These are phyloP conservation scores for Helicoverpa assulta DNA, from an alignment of 2,888 invertebrate species.

Conservation along the genomic window DNA sequence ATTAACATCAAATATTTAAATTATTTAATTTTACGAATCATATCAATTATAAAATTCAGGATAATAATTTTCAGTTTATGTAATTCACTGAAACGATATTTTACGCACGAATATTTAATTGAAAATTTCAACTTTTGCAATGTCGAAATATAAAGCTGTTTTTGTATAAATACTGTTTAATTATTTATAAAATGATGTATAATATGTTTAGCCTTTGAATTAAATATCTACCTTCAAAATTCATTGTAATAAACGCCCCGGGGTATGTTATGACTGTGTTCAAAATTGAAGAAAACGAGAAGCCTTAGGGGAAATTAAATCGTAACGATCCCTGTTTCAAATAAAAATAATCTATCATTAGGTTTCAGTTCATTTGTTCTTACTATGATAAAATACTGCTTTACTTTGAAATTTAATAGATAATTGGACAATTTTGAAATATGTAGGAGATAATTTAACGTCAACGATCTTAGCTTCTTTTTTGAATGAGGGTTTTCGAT, in stretches of 20 bases:
- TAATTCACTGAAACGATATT: neutral
- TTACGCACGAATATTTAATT: constrained; percentile 12
- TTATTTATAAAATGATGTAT: constrained; percentile 24
- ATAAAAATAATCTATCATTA: constrained; percentile 30
- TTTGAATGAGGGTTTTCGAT: no score
- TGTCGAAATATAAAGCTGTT: constrained; percentile 14
- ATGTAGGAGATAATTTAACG: neutral
- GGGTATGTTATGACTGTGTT: constrained; percentile 53
- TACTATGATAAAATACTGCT: neutral
- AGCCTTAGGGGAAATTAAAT: constrained; percentile 70
- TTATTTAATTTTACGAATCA: neutral
- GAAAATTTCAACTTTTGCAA: neutral
- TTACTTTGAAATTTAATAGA: neutral
- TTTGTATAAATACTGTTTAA: constrained; percentile 28
- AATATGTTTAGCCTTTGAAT: constrained; percentile 29
- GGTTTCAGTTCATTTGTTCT: constrained; percentile 9
- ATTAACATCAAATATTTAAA: neutral
- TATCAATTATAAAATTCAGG: neutral
- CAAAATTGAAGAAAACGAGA: constrained; percentile 61
- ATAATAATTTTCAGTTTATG: constrained; percentile 10
- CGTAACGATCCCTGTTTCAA: constrained; percentile 50
- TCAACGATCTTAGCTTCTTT: no score
- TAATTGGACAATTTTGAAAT: neutral
- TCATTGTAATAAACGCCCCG: constrained; percentile 51
- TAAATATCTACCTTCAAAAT: constrained; percentile 47